Conservation (phyloP, 2,113 vertebrate species). For the Rhineura floridana region DNA sequence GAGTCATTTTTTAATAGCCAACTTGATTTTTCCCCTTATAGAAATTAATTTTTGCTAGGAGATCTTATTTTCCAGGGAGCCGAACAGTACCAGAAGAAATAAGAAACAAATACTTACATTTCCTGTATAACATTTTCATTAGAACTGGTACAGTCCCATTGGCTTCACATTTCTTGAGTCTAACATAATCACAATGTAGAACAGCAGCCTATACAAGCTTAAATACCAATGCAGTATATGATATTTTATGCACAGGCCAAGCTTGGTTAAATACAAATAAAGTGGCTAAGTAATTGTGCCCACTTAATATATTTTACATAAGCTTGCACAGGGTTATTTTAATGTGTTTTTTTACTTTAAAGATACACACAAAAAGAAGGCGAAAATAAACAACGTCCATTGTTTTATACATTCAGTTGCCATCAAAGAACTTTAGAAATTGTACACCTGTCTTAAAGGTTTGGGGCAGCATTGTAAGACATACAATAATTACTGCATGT, state of each 20-base stretch:
- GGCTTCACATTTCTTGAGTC: constrained; percentile 1
- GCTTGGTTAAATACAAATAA: not conserved
- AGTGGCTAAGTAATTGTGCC: not conserved
- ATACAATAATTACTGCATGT: not conserved
- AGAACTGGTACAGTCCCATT: not conserved
- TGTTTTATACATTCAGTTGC: not conserved
- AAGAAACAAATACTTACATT: not conserved
- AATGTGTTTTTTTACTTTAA: not conserved
- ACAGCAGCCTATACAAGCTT: not conserved
- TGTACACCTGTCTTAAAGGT: not conserved
- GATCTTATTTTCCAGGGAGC: not conserved
- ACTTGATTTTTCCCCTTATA: constrained; percentile 22
- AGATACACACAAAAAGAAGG: not conserved
- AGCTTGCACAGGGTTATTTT: not conserved
- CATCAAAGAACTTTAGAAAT: not conserved
- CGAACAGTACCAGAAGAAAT: not conserved
- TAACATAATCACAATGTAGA: not conserved
- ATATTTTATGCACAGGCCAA: not conserved
- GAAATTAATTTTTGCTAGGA: constrained; percentile 39
- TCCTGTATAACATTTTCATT: not conserved
- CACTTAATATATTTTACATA: not conserved
- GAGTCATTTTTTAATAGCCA: constrained; percentile 36
- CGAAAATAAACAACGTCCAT: not conserved
- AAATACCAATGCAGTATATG: not conserved
- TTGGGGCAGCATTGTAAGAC: not conserved